Evolutionary conservation across 2,888 invertebrate species (phyloP), one percentile per base, ranked within the genome.

Genomic region (Thymelicus acteon): DNA sequence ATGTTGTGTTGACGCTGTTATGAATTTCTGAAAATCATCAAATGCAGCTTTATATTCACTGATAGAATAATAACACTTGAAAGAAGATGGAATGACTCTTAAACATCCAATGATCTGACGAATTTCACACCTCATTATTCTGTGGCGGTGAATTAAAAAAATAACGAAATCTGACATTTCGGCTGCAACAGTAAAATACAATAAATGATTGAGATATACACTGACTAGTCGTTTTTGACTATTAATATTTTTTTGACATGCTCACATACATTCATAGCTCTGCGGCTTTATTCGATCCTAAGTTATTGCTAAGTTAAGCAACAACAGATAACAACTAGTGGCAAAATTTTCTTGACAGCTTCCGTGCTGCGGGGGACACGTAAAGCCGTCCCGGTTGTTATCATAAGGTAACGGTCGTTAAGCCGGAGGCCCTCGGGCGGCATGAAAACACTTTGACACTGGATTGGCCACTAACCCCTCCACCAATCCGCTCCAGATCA

Each of bases 1-100:
- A 71, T 63, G 67, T 68, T 60, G 61, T 63, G 72, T 68, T 67
- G 73, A 72, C 71, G 54, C 37, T 49, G 5, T 48, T 69, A 63
- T 71, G 60, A 71, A 69, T 60, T 66, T 67, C 37, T 60, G 37
- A 57, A 71, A 61, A 67, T 60, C 67, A 60, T 58, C 64, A 62
- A 57, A 71, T 58, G 58, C 66, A 65, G 24, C 40, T 19, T 60
- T 47, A 48, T 44, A 52, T 15, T 62, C 15, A 54, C 31, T 13
- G 40, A 47, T 57, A 62, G 39, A 67, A 31, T 31, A 31, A 31
- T 31, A 31, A 49, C 62, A 68, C 31, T 48, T 47, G 48, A 63
- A 52, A 6, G 10, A 48, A 19, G 39, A 15, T 47, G 52, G 15
- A 61, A 44, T n/a, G 24, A 49, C 40, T 37, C 15, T 47, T 37